Conservation (phyloP, 2,797 vertebrate species). For the Cyclura pinguis region DNA sequence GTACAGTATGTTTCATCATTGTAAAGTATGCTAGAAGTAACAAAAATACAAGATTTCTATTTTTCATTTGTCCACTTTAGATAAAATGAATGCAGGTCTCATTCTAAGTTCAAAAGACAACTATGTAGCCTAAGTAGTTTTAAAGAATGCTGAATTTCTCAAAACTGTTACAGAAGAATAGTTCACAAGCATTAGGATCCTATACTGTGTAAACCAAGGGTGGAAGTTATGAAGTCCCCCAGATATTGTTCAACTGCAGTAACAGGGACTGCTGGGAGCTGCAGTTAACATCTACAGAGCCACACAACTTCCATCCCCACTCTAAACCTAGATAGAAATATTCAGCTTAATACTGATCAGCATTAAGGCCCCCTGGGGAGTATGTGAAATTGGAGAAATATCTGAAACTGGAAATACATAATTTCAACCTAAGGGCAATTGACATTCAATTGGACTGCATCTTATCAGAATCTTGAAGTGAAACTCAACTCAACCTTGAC, state of each 20-base stretch:
- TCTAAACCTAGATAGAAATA: neutral
- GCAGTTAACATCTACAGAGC: no score
- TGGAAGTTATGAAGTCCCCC: neutral
- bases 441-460: neutral
- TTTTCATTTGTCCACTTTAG: neutral
- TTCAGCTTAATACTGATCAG: neutral
- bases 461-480: neutral
- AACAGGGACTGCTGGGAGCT: no score
- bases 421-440: neutral
- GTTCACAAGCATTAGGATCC: neutral
- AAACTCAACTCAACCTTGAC: neutral
- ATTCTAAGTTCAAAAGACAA: slow-evolving; percentile 1
- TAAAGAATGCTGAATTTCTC: neutral
- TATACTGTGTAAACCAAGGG: neutral
- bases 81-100: neutral
- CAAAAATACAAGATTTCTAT: neutral
- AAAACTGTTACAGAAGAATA: neutral
- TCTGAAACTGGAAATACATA: neutral
- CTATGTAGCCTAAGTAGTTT: neutral
- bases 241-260: no score
- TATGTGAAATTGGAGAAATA: neutral
- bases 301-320: neutral
- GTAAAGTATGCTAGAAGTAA: neutral
- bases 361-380: neutral
- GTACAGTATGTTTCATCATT: neutral